Conservation (phyloP, 2,888 invertebrate species). For the Netelia fuscicornis region DNA sequence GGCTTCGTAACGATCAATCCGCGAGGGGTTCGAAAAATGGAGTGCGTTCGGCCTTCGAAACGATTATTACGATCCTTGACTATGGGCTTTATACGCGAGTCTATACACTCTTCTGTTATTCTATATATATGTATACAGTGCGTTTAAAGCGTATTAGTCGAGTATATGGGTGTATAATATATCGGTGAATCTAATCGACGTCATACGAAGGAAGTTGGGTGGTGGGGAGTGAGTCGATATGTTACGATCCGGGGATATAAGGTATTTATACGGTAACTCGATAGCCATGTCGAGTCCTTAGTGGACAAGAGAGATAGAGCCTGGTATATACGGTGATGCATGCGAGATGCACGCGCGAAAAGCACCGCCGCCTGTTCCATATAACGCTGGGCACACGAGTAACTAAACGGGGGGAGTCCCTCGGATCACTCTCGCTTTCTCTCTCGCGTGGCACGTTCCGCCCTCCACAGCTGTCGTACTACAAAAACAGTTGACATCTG, state of each 20-base stretch:
- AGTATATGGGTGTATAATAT: conserved; percentile 64
- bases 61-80: conserved; percentile 58
- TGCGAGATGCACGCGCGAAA: conserved; percentile 69
- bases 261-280: conserved; percentile 79
- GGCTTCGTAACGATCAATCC: conserved; percentile 53
- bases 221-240: conserved; percentile 62
- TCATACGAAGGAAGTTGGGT: conserved; percentile 24
- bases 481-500: conserved; percentile 82
- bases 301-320: conserved; percentile 21
- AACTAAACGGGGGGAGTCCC: conserved; percentile 43
- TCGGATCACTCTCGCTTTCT: conserved; percentile 33
- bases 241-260: conserved; percentile 73
- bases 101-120: conserved; percentile 18
- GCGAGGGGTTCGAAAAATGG: conserved; percentile 51
- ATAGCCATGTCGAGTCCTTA: conserved; percentile 71
- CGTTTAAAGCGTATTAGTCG: conserved; percentile 57
- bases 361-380: conserved; percentile 60
- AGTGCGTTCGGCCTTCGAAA: conserved; percentile 31
- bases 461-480: conserved; percentile 78
- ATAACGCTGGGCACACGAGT: conserved; percentile 41
- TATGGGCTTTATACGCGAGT: conserved; percentile 44
- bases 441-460: conserved; percentile 71
- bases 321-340: conserved; percentile 44
- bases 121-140: conserved; percentile 14
- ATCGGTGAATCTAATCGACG: conserved; percentile 70